Conservation (phyloP, 2,797 vertebrate species). For the Manis pentadactyla region DNA sequence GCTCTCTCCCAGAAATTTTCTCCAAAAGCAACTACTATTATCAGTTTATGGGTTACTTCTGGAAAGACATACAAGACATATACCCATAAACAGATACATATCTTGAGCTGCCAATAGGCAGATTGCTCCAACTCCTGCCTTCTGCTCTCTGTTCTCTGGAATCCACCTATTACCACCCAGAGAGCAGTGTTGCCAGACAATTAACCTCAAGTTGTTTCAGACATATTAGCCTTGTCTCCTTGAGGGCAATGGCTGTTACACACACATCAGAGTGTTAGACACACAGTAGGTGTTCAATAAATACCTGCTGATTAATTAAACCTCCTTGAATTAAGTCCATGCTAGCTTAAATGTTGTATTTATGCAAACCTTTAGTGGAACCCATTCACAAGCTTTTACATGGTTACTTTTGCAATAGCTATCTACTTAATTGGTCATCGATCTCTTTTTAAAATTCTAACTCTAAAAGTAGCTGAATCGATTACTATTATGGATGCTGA, state of each 20-base stretch:
- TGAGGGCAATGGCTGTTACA: background rate
- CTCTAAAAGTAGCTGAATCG: background rate
- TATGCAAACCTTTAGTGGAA: background rate
- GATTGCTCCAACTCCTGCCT: background rate
- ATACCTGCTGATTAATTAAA: conserved; percentile 54
- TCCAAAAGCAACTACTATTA: conserved; percentile 3
- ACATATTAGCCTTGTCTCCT: conserved; percentile 8
- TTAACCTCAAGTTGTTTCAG: conserved; percentile 23
- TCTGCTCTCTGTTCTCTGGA: background rate
- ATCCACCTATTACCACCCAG: background rate
- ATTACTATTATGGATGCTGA: background rate
- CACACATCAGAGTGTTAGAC: background rate
- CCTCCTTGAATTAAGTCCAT: conserved; percentile 5
- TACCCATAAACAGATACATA: background rate
- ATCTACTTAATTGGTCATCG: conserved; percentile 4
- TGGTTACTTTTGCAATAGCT: background rate
- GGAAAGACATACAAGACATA: background rate
- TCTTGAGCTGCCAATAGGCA: background rate
- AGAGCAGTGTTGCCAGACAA: background rate
- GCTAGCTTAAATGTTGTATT: background rate
- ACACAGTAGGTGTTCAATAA: conserved; percentile 64
- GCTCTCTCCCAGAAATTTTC: background rate
- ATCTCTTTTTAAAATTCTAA: conserved; percentile 37
- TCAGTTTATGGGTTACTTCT: background rate
- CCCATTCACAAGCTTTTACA: background rate